Evolutionary conservation across 2,113 vertebrate species (phyloP), one percentile per base, ranked within the genome.

Genomic region (Numida meleagris): DNA sequence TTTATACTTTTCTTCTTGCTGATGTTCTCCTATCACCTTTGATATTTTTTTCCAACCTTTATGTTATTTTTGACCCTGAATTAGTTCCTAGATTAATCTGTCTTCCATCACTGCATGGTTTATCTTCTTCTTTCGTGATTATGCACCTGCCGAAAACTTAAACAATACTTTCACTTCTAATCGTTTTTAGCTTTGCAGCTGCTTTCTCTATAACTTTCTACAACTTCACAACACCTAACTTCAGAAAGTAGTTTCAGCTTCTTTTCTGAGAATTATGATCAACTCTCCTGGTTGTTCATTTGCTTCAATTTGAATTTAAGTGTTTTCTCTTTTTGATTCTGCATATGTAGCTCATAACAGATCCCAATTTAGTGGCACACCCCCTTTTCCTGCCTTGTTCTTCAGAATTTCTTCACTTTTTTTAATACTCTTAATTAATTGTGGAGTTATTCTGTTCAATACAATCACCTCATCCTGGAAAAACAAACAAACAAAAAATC

Each of bases 321-420:
- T 12, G 0, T 63, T 81, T 93, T 48, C 14, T 50, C 25, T 55
- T 81, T 77, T 66, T 7, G 43, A 3, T 20, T 10, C 4, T 48
- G 4, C 25, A 14, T 45, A 14, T 33, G 3, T 62, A 86, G 51
- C 16, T 58, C 20, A 20, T 77, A 76, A 61, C 2, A 43, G 14
- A 88, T 51, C 2, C 0, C 0, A 72, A 9, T 71, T 73, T 43
- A 57, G 1, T 50, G 4, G 73, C 20, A 62, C 2, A 1, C 25
- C 2, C 1, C 82, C 23, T n/a, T 11, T 48, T 9, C 27, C 8
- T 51, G 14, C 18, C 21, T 67, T 58, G 40, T 79, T 75, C n/a
- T 48, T 86, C 27, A 51, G n/a, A 5, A 72, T 50, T 87, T 81
- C 6, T n/a, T 62, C 6, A 53, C 6, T 10, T 11, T 7, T 7